Conservation (phyloP, 2,888 invertebrate species). For the Prosopocoilus inquinatus region DNA sequence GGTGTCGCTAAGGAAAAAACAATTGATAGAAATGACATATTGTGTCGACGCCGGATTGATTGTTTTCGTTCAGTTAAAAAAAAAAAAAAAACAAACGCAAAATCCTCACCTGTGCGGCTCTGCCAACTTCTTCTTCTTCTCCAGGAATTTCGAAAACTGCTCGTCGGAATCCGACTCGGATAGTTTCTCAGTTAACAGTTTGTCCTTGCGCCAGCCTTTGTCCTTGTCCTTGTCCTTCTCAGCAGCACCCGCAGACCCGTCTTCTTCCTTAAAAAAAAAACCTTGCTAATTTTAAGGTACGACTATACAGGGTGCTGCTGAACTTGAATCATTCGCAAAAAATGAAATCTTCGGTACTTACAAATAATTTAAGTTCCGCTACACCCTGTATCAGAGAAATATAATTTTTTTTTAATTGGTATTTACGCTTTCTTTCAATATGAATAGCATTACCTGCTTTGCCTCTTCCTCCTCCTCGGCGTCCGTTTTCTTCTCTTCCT, state of each 20-base stretch:
- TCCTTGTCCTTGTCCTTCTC: conserved; percentile 22
- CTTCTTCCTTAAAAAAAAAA: background rate
- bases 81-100: background rate
- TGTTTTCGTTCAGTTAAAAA: background rate
- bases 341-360: too few relatives aligned
- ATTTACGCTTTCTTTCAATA: too few relatives aligned
- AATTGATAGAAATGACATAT: background rate
- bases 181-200: conserved; percentile 31
- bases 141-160: conserved; percentile 21
- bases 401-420: too few relatives aligned
- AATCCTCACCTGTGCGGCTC: conserved; percentile 17
- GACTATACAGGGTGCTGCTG: background rate
- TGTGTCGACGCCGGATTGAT: too few relatives aligned
- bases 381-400: too few relatives aligned
- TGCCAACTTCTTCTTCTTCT: conserved; percentile 18
- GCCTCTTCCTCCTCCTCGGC: conserved; percentile 10
- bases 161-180: conserved; percentile 34
- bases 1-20: conserved; percentile 16
- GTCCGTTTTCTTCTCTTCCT: background rate
- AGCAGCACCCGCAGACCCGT: conserved; percentile 9
- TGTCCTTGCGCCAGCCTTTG: conserved; percentile 32
- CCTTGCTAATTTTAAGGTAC: background rate
- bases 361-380: too few relatives aligned
- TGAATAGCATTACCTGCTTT: background rate
- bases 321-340: too few relatives aligned